Evolutionary conservation across 2,797 vertebrate species (phyloP), one percentile per base, ranked within the genome.

Genomic region (Moxostoma hubbsi): DNA sequence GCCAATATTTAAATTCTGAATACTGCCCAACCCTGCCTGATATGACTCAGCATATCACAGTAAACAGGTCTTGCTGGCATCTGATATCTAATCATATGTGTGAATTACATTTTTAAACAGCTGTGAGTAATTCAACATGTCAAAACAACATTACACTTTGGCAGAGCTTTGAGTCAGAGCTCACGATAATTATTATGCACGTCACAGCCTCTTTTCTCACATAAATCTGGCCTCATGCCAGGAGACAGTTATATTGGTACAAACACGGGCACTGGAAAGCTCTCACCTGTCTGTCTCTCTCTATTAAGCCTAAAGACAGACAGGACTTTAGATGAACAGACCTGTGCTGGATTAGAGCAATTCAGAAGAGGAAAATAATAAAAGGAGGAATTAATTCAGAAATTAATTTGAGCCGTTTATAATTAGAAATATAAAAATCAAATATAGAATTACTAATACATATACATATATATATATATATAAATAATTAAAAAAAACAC

Each of bases 11-110:
- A 18, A 18, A 18, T 24, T 24, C 24, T 24, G 24, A 24, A 24
- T 24, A 2, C 24, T 24, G 24, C 24, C 24, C 24, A 24, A 24
- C 2, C 2, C 24, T 24, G 24, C 24, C 2, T 24, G 24, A 24
- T 24, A 24, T 59, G 74, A 76, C 74, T 75, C 73, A 57, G 62
- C 62, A 24, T 54, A 59, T 58, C 53, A 57, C 73, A 24, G 36
- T 36, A 12, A 58, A 58, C 63, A 36, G 64, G 16, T 50, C 6
- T 50, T 12, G 7, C 61, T 13, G 36, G 24, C 24, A 45, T 6
- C 43, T 62, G 9, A 59, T 15, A 13, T 12, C 13, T 50, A 67
- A 59, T 59, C 18, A 59, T 15, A 50, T 16, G 43, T 59, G 54
- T 59, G 54, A 68, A 76, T 67, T 66, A 50, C 18, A 68, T 67